Conservation (phyloP, 2,888 invertebrate species). For the Oxytorus armatus region DNA sequence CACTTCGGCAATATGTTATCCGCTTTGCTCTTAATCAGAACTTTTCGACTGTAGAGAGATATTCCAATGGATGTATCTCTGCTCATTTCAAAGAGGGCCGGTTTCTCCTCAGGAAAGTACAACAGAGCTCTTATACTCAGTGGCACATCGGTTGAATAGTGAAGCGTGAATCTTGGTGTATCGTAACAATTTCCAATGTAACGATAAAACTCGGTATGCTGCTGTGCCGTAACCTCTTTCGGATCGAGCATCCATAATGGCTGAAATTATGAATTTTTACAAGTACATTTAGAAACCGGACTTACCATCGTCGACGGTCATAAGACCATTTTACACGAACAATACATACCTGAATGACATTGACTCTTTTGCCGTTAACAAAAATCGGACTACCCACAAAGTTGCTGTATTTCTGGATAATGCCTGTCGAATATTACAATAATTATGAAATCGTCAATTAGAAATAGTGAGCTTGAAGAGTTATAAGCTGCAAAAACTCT, state of each 20-base stretch:
- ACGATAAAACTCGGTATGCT: constrained; percentile 97
- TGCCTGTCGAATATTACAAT: constrained; percentile 85
- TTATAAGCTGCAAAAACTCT: constrained; percentile 55
- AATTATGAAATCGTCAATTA: constrained; percentile 24
- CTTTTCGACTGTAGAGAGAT: constrained; percentile 95
- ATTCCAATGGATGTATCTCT: constrained; percentile 94
- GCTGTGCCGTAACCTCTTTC: constrained; percentile 92
- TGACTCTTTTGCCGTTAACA: constrained; percentile 94
- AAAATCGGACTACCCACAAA: constrained; percentile 97
- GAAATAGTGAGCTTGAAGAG: background rate
- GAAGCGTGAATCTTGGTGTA: constrained; percentile 94
- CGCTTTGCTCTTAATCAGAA: constrained; percentile 96
- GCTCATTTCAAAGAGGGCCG: constrained; percentile 95
- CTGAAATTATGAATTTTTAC: constrained; percentile 82
- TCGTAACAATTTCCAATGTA: constrained; percentile 95
- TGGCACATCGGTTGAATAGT: constrained; percentile 97
- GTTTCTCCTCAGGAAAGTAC: constrained; percentile 97
- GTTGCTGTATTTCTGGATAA: constrained; percentile 98
- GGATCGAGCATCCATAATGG: constrained; percentile 97
- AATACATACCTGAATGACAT: constrained; percentile 90
- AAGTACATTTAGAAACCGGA: background rate
- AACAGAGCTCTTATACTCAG: constrained; percentile 95
- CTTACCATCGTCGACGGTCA: background rate
- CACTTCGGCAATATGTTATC: constrained; percentile 97
- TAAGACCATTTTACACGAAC: constrained; percentile 4